Percentiles rank a stretch among this genome's conserved stretches.
These are phyloP conservation scores for Pantherophis alleghaniensis DNA, from an alignment of 2,797 vertebrate genomes.

Conservation along the genomic window DNA sequence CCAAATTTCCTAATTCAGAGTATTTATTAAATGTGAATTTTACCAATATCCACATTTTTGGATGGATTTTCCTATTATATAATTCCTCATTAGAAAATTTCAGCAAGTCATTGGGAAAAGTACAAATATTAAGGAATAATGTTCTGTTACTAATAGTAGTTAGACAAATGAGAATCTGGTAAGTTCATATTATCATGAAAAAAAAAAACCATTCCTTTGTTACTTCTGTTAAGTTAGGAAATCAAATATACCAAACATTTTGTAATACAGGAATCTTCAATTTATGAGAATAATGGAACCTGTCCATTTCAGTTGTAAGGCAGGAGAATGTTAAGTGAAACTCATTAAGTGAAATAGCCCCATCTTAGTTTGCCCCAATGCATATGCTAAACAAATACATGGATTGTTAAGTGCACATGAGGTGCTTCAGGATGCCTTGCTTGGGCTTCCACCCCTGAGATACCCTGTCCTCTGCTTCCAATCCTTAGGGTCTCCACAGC, in stretches of 20 bases:
- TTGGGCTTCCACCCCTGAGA: neutral
- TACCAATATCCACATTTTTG: neutral
- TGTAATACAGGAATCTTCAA: neutral
- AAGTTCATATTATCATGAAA: neutral
- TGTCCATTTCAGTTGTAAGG: neutral
- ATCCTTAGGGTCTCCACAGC: neutral
- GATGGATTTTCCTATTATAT: neutral
- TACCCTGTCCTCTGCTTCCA: neutral
- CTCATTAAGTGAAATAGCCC: neutral
- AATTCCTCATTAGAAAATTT: neutral
- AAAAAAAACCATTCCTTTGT: neutral
- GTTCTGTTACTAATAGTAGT: neutral
- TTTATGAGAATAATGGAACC: neutral
- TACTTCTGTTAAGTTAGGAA: neutral
- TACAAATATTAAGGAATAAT: neutral
- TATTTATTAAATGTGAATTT: neutral
- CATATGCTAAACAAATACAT: neutral
- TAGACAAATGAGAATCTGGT: neutral
- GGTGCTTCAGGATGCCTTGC: neutral
- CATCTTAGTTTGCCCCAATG: neutral
- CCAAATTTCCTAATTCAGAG: neutral
- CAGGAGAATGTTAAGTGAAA: neutral
- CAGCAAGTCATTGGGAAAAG: neutral
- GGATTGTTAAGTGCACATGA: neutral
- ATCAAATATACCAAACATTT: neutral